Conservation (phyloP, 2,113 vertebrate species). For the Engraulis encrasicolus region DNA sequence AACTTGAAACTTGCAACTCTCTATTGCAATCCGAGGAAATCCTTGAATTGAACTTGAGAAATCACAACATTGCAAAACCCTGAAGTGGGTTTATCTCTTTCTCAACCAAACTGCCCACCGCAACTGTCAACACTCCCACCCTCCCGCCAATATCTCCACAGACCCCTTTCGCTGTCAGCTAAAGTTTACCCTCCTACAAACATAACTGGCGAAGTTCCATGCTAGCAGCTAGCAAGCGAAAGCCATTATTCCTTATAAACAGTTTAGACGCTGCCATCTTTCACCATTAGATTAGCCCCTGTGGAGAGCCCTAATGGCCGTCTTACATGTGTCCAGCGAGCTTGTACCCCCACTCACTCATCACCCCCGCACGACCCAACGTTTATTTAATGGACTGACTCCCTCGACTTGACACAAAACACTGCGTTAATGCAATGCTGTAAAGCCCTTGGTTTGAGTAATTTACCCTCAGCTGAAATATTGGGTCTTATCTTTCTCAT, state of each 20-base stretch:
- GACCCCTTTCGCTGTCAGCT: neutral
- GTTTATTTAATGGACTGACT: conserved; percentile 4
- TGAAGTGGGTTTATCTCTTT: neutral
- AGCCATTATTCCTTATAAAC: conserved; percentile 14
- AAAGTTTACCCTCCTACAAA: neutral
- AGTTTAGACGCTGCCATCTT: neutral
- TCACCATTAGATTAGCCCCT: conserved; percentile 18
- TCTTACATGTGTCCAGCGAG: conserved; percentile 14
- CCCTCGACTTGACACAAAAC: neutral
- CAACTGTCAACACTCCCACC: neutral
- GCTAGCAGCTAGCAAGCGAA: neutral
- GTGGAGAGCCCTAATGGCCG: conserved; percentile 1
- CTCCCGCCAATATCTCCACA: neutral
- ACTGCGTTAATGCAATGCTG: neutral
- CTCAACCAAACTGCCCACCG: neutral
- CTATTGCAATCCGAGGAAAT: too few species aligned
- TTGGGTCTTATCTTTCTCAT: neutral
- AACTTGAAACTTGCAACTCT: too few species aligned
- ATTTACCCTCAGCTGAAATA: neutral
- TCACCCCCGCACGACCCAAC: neutral
- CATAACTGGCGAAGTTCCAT: neutral
- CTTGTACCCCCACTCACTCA: neutral
- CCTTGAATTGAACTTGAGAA: neutral
- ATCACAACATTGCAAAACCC: neutral
- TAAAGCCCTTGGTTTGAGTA: neutral